Conservation (phyloP, 2,888 invertebrate genomes). For the Choreutis nemorana region DNA sequence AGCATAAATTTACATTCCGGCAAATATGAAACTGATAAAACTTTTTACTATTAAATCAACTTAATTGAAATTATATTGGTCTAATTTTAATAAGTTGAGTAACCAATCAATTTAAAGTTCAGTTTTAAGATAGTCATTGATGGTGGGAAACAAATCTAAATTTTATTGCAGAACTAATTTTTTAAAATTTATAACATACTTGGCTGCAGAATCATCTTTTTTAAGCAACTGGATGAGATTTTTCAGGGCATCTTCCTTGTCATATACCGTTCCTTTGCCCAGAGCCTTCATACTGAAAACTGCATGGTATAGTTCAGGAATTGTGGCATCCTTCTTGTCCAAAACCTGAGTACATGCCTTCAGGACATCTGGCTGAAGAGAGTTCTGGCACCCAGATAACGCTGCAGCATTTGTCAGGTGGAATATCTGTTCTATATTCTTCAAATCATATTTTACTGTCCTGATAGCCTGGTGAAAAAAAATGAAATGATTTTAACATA, state of each 20-base stretch:
- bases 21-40: too few species aligned
- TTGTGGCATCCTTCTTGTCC: conserved; percentile 71
- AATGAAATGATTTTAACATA: conserved; percentile 2
- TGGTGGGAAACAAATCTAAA: too few species aligned
- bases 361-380: conserved; percentile 53
- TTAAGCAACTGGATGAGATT: conserved; percentile 79
- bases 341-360: conserved; percentile 62
- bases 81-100: too few species aligned
- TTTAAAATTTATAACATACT: conserved; percentile 66
- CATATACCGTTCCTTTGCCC: conserved; percentile 69
- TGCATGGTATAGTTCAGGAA: conserved; percentile 78
- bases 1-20: too few species aligned
- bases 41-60: too few species aligned
- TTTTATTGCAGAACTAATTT: too few species aligned
- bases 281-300: conserved; percentile 73
- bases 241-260: conserved; percentile 74
- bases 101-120: too few species aligned
- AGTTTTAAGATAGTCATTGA: too few species aligned
- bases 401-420: conserved; percentile 71
- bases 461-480: conserved; percentile 33
- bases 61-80: too few species aligned
- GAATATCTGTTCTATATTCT: conserved; percentile 66
- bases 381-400: conserved; percentile 62
- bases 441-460: conserved; percentile 36
- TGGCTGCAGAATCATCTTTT: conserved; percentile 81